phyloP scores from a whole-genome alignment of 2,797 vertebrate species.

The Euthynnus affinis region DNA sequence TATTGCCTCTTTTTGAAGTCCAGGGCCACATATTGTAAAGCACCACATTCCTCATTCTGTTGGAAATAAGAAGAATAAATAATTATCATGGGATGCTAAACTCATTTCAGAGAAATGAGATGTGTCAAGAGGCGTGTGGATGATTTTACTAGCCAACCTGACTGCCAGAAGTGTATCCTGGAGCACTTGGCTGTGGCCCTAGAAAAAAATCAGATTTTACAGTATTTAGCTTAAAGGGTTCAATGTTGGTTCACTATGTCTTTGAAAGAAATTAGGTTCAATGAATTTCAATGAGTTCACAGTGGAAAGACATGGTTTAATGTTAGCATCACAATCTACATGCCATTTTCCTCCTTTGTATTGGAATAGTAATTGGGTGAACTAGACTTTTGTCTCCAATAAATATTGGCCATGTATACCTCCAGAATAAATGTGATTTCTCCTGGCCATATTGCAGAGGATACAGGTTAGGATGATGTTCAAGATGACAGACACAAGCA shows the following conservation, averaged over 20 bases:
- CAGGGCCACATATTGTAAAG: constrained; percentile 56
- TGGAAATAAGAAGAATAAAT: not conserved
- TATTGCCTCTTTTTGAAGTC: constrained; percentile 48
- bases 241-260: not conserved
- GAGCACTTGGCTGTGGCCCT: constrained; percentile 2
- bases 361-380: not conserved
- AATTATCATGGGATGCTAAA: not conserved
- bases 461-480: constrained; percentile 38
- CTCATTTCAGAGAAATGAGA: not conserved
- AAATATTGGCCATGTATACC: constrained; percentile 20
- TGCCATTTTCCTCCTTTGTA: not conserved
- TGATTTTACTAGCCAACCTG: constrained; percentile 32
- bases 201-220: not conserved
- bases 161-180: not conserved
- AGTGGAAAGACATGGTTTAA: not conserved
- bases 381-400: not conserved
- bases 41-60: constrained; percentile 29
- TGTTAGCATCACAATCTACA: not conserved
- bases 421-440: not conserved
- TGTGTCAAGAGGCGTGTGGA: not conserved
- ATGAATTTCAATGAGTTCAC: not conserved
- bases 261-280: not conserved
- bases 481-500: constrained; percentile 36
- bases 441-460: constrained; percentile 29
- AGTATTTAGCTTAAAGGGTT: not conserved